A percentile compares a stretch with the other conserved stretches of the same genome.
Evolutionary conservation across 2,888 invertebrate species (phyloP).

Genomic region (Oeneis ivallda): DNA sequence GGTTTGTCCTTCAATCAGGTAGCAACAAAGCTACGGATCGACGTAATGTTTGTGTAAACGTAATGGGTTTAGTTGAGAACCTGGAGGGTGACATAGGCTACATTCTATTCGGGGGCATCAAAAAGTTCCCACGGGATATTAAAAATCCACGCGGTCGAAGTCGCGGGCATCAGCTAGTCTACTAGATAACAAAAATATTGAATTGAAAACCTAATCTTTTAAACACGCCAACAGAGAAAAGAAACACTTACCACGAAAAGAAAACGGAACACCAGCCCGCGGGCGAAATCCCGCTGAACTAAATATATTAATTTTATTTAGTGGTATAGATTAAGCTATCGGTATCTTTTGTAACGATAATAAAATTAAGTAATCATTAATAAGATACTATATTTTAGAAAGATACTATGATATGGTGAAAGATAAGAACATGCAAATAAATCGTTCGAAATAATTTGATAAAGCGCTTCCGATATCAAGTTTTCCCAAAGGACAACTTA

Average conservation of each 20-base stretch:
- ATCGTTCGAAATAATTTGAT: conserved; percentile 4
- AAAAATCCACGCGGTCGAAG: too few species aligned
- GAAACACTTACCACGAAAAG: conserved; percentile 49
- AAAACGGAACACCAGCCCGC: conserved; percentile 49
- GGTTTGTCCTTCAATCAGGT: too few species aligned
- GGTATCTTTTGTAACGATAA: conserved; percentile 42
- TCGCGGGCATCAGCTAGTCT: too few species aligned
- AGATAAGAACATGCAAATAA: conserved; percentile 30
- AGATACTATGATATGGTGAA: too few species aligned
- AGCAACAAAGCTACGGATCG: too few species aligned
- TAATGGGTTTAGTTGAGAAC: too few species aligned
- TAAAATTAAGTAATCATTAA: conserved; percentile 43
- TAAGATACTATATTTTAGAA: conserved; percentile 34
- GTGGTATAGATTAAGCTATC: conserved; percentile 51
- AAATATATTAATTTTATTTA: conserved; percentile 43
- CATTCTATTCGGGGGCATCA: too few species aligned
- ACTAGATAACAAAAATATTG: too few species aligned
- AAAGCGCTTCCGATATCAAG: background rate
- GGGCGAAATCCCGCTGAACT: conserved; percentile 60
- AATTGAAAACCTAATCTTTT: background rate
- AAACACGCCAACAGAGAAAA: background rate
- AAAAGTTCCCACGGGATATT: too few species aligned
- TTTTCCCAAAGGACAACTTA: background rate
- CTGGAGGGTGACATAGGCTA: too few species aligned
- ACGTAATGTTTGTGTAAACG: too few species aligned